phyloP scores from a whole-genome alignment of 2,888 invertebrate species.

The Rotaria magnacalcarata region DNA sequence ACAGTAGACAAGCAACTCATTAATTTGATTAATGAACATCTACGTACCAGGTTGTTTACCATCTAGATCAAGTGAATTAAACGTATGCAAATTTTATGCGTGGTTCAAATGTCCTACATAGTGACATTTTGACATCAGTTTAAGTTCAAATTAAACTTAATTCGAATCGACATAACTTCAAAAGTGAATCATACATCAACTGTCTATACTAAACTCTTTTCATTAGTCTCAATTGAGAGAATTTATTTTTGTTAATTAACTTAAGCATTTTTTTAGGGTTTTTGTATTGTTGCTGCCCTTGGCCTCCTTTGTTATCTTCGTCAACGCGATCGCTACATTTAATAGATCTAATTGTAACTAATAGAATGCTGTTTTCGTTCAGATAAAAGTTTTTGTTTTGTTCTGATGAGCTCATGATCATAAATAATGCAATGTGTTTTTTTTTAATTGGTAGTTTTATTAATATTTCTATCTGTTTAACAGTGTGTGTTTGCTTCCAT shows the following conservation, averaged over 20 bases:
- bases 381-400: background rate
- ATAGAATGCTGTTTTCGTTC: background rate
- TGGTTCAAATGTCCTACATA: no score
- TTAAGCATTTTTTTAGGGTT: background rate
- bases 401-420: background rate
- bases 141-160: no score
- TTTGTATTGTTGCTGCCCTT: constrained; percentile 32
- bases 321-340: background rate
- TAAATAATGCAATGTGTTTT: background rate
- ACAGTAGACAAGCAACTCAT: no score
- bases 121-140: no score
- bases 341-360: background rate
- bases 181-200: no score
- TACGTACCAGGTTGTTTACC: no score
- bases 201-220: no score
- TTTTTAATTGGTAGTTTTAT: background rate
- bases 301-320: constrained; percentile 33
- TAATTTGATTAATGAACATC: no score
- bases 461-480: background rate
- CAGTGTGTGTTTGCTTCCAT: background rate
- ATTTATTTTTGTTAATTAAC: background rate
- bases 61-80: no score
- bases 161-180: no score
- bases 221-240: no score
- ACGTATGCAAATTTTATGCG: background rate